phyloP scores from a whole-genome alignment of 2,113 vertebrate species.

The Thermophis baileyi region DNA sequence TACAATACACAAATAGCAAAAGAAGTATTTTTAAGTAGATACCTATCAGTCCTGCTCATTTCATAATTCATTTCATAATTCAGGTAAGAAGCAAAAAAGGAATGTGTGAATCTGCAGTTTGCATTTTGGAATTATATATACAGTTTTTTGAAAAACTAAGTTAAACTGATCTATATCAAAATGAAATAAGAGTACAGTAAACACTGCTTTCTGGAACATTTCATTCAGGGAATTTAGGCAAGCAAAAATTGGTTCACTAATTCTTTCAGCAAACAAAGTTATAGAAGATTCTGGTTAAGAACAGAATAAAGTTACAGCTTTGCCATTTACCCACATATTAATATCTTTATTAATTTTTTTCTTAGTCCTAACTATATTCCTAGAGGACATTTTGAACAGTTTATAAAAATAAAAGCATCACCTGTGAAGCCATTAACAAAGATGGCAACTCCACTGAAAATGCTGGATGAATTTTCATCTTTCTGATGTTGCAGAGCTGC shows the following conservation, averaged over 20 bases:
- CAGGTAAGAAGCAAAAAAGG: not conserved
- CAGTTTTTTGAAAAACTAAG: not conserved
- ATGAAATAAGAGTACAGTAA: not conserved
- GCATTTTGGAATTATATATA: not conserved
- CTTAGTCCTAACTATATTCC: not conserved
- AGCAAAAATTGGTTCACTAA: not conserved
- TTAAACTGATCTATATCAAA: not conserved
- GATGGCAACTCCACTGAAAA: slow-evolving; percentile 92
- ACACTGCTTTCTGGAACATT: not conserved
- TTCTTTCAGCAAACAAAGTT: not conserved
- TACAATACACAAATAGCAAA: not conserved
- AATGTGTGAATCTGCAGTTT: not conserved
- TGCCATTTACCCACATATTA: not conserved
- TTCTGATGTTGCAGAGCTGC: slow-evolving; percentile 81
- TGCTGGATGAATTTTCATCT: slow-evolving; percentile 78
- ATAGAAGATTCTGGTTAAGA: not conserved
- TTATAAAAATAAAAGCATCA: slow-evolving; percentile 63
- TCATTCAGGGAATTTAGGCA: not conserved
- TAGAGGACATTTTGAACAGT: not conserved
- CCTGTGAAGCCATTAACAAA: slow-evolving; percentile 97
- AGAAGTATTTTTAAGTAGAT: not conserved
- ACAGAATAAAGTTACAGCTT: not conserved
- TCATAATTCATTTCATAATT: not conserved
- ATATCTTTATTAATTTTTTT: not conserved
- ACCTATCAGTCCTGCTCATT: not conserved